Evolutionary conservation across 2,797 vertebrate species (phyloP).

Genomic region (Pseudotriccus pelzelni): DNA sequence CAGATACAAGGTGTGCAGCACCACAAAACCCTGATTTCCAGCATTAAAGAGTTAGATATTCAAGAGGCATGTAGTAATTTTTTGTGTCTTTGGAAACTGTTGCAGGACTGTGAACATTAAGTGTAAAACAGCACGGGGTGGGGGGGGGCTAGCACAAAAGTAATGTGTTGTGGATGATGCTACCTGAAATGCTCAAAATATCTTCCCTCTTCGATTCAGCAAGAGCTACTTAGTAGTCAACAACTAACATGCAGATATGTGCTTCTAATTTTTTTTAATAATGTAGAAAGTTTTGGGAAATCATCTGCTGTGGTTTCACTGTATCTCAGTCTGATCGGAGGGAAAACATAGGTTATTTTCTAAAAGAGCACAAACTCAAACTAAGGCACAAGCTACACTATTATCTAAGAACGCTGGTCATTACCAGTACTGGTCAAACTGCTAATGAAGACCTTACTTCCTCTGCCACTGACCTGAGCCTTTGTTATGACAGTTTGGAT

Average conservation of each 20-base stretch:
- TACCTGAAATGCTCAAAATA: neutral
- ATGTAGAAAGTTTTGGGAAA: neutral
- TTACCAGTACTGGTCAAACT: neutral
- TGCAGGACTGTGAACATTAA: neutral
- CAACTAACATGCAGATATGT: neutral
- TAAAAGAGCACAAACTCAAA: neutral
- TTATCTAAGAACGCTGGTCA: neutral
- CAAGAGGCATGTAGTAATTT: conserved; percentile 2
- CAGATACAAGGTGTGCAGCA: conserved; percentile 27
- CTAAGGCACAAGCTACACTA: conserved; percentile 41
- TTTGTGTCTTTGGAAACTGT: conserved; percentile 52
- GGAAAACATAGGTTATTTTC: neutral
- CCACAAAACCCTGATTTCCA: conserved; percentile 33
- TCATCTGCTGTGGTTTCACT: neutral
- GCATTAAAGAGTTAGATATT: neutral
- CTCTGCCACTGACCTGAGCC: neutral
- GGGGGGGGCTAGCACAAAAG: neutral
- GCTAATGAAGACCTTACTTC: neutral
- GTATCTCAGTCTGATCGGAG: neutral
- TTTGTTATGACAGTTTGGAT: neutral
- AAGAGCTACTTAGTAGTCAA: neutral
- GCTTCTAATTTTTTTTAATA: neutral
- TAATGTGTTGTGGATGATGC: conserved; percentile 6
- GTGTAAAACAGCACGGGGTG: neutral
- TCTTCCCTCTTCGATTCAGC: neutral